phyloP scores from a whole-genome alignment of 2,797 vertebrate species.

The Lepus townsendii region DNA sequence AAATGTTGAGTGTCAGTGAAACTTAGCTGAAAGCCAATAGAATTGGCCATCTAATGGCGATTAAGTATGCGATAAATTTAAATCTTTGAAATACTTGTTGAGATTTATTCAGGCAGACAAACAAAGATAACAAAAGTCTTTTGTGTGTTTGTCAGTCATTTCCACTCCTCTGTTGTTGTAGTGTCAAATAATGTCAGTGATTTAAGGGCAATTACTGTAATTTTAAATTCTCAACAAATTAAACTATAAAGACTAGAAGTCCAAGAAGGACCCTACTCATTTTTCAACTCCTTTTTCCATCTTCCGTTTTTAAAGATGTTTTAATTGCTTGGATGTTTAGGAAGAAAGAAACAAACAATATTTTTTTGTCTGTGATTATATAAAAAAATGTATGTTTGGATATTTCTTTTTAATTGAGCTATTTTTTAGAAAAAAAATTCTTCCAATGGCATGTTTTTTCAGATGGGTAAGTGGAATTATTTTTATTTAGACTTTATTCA shows the following conservation, averaged over 20 bases:
- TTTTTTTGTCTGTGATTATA: constrained; percentile 37
- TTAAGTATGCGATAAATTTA: constrained; percentile 92
- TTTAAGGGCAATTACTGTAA: constrained; percentile 94
- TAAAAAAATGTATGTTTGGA: background rate
- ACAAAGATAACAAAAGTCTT: constrained; percentile 94
- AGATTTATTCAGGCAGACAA: constrained; percentile 94
- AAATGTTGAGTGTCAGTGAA: constrained; percentile 88
- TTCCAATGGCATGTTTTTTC: constrained; percentile 41
- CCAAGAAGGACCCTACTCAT: constrained; percentile 88
- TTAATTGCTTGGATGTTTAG: constrained; percentile 84
- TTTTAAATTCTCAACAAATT: constrained; percentile 94
- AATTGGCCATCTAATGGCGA: constrained; percentile 90
- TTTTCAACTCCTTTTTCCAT: constrained; percentile 84
- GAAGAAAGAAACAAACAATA: constrained; percentile 65
- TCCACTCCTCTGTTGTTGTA: constrained; percentile 90
- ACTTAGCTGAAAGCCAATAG: constrained; percentile 86
- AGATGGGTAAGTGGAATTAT: constrained; percentile 52
- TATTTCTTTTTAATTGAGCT: constrained; percentile 64
- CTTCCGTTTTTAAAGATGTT: constrained; percentile 84
- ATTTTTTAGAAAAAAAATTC: constrained; percentile 26
- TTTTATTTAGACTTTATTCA: constrained; percentile 64
- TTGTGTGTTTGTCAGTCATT: constrained; percentile 93
- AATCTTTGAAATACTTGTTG: constrained; percentile 92
- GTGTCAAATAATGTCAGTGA: constrained; percentile 94
- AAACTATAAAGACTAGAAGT: constrained; percentile 91